Base-by-base conservation (phyloP, 2,888 invertebrate genomes). In the Tryphoninae sp. region DNA sequence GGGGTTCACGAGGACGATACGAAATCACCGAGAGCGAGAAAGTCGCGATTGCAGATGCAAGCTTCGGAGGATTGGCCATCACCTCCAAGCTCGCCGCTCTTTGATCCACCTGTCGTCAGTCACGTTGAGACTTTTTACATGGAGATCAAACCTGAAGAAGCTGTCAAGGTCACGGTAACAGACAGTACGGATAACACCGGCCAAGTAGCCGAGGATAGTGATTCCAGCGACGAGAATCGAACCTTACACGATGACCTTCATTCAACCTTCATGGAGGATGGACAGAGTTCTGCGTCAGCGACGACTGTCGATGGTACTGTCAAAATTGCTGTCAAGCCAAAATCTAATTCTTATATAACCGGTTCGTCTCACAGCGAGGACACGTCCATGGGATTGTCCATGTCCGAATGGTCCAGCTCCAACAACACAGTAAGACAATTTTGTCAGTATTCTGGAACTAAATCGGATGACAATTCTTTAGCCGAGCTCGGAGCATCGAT, bases 331-430 rank as follows among this genome's bases (percentile, higher is more conserved):
- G 90, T 96, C 22, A 96, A 96, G 86, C 96, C 95, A 81, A 96
- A 96, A 88, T 96, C 96, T 89, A 96, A 96, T 88, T 91, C 91
- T 0, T 90, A 91, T 83, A 90, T 91, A 76, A 96, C 96, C 0
- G 96, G 96, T 85, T 96, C 96, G 87, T 96, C 96, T 0, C 96
- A 96, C 92, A 96, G 97, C 6, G 97, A 97, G 91, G 97, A 97
- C 87, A 97, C 97, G 0, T 97, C 97, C 0, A 95, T 97, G 90
- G 97, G 97, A 19, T 92, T 97, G 42, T 97, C 97, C 88, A 95
- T 96, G 88, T 97, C 97, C 2, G 97, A 97, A 88, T 97, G 97
- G 96, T 97, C 97, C 0, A 97, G 96, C 51, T 97, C 96, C 71
- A 97, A 96, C 0, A 97, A 96, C 85, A 97, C 97, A 0, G 97